A percentile compares a stretch with the other conserved stretches of the same genome.
Evolutionary conservation across 2,888 invertebrate species (phyloP).

Genomic region (Volucella bombylans): DNA sequence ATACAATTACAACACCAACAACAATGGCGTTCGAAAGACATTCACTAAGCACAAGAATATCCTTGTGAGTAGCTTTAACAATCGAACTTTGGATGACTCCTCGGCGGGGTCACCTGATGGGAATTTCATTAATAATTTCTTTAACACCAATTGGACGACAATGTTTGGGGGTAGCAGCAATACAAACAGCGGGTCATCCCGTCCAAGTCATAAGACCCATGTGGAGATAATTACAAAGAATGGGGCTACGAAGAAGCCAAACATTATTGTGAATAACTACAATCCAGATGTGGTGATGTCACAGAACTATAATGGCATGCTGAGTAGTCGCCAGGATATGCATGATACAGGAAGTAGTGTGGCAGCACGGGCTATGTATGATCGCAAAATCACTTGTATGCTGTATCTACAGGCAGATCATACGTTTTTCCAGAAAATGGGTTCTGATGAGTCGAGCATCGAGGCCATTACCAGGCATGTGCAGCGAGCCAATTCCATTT

Average conservation of each 20-base stretch:
- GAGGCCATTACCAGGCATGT: conserved; percentile 97
- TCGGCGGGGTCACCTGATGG: conserved; percentile 52
- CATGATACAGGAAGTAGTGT: conserved; percentile 76
- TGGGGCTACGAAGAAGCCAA: conserved; percentile 86
- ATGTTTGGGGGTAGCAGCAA: conserved; percentile 77
- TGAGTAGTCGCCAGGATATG: conserved; percentile 77
- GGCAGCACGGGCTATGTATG: conserved; percentile 83
- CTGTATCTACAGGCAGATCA: conserved; percentile 98
- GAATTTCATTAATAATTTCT: conserved; percentile 79
- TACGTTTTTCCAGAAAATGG: conserved; percentile 96
- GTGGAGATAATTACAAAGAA: conserved; percentile 87
- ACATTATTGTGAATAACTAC: conserved; percentile 86
- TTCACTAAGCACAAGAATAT: conserved; percentile 82
- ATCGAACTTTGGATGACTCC: conserved; percentile 62
- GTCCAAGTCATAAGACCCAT: conserved; percentile 87
- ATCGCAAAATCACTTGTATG: conserved; percentile 96
- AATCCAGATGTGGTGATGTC: conserved; percentile 82
- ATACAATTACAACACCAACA: conserved; percentile 75
- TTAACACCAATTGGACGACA: conserved; percentile 80
- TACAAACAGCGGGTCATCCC: conserved; percentile 78
- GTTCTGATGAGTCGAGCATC: conserved; percentile 95
- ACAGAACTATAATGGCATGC: conserved; percentile 80
- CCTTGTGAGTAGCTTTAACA: conserved; percentile 78
- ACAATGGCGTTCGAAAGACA: conserved; percentile 78
- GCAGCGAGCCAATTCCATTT: conserved; percentile 94